Conservation (phyloP, 1,140 invertebrate genomes). For the Diachasmimorpha longicaudata region DNA sequence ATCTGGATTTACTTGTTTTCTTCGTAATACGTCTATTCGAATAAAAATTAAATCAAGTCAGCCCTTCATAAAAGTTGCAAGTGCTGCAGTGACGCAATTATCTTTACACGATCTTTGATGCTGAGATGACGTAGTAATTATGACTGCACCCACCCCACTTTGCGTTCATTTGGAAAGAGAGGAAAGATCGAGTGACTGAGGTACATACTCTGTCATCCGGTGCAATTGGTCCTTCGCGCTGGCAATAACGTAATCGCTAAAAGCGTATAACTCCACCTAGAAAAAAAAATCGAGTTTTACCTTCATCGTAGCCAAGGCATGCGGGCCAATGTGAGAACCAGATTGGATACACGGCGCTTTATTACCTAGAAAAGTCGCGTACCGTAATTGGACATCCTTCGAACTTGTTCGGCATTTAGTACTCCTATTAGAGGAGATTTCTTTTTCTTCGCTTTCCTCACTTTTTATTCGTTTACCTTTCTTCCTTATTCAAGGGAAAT, state of each 20-base stretch:
- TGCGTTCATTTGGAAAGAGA: neutral
- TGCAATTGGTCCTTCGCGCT: constrained; percentile 34
- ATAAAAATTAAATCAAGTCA: neutral
- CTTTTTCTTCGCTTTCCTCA: neutral
- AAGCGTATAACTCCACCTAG: neutral
- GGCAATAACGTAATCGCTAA: constrained; percentile 33
- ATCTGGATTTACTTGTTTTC: neutral
- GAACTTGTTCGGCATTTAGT: constrained; percentile 13
- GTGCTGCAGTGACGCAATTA: neutral
- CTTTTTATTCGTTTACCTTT: constrained; percentile 6
- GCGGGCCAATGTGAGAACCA: constrained; percentile 23
- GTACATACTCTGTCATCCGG: neutral
- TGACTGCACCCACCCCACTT: neutral
- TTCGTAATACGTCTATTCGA: neutral
- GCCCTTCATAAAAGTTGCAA: neutral
- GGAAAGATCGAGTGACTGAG: neutral
- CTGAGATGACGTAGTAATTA: neutral
- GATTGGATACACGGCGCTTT: constrained; percentile 25
- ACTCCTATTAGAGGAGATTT: constrained; percentile 23
- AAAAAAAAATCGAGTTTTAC: neutral
- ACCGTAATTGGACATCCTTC: constrained; percentile 24
- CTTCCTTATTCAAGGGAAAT: constrained; percentile 11
- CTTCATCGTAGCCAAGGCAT: constrained; percentile 1
- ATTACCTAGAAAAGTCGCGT: constrained; percentile 14
- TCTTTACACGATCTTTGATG: neutral